Evolutionary conservation across 37 sponge, comb jelly and placozoan species (phyloP).

Genomic region (Spongilla lacustris): DNA sequence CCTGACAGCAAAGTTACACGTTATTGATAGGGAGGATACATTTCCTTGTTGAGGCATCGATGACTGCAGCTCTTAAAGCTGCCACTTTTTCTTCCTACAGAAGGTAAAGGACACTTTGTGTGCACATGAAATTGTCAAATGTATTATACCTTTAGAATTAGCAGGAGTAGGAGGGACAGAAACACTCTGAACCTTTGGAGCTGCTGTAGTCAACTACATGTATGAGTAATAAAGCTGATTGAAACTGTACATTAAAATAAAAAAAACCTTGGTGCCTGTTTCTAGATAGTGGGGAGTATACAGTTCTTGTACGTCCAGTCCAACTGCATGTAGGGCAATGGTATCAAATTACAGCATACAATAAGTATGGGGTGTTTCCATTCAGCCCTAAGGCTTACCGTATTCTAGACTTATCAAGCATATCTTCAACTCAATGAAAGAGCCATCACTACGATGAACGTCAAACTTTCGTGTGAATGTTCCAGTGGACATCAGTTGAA

Average conservation of each 20-base stretch:
- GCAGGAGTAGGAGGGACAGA: not conserved
- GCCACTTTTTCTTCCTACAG: not conserved
- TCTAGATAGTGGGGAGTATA: conserved; percentile 56
- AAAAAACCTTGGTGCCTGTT: not conserved
- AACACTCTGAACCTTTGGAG: not conserved
- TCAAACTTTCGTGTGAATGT: conserved; percentile 39
- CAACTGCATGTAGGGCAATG: conserved; percentile 48
- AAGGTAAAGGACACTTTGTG: not conserved
- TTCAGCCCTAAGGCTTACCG: conserved; percentile 6
- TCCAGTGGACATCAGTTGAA: conserved; percentile 49
- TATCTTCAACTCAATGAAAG: conserved; percentile 54
- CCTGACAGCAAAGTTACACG: not conserved
- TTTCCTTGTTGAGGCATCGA: conserved; percentile 65
- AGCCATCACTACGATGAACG: conserved; percentile 16
- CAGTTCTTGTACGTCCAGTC: conserved; percentile 55
- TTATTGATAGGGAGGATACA: conserved; percentile 51
- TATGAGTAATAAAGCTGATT: not conserved
- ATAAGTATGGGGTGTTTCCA: no score
- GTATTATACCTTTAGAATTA: not conserved
- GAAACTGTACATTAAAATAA: not conserved
- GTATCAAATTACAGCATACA: no score
- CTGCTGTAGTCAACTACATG: not conserved
- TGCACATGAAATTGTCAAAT: not conserved
- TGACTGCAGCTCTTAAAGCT: conserved; percentile 52
- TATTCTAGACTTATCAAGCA: conserved; percentile 65